Base-by-base conservation (phyloP, 2,888 invertebrate genomes). In the Epinotia nisella region DNA sequence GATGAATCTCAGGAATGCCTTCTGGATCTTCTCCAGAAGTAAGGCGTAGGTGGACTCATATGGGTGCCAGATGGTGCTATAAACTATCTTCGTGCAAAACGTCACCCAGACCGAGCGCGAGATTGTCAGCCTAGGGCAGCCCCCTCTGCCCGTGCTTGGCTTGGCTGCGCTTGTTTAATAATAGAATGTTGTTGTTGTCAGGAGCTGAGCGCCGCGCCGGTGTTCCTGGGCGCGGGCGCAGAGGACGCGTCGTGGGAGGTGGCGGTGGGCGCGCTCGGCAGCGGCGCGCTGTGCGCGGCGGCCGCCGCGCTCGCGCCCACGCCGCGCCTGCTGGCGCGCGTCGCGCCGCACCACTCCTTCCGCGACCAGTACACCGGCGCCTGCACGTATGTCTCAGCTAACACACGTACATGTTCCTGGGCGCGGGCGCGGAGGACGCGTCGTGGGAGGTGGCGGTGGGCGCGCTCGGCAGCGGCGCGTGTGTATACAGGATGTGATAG, bases 291-390 rank as follows among this genome's bases (percentile, higher is more conserved):
- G 76, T 87, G 96, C 79, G 94, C 95, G 13, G 96, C 96, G 21
- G 94, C 95, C 2, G 95, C 95, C 19, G 96, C 96, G 73, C 90
- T 96, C 76, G 95, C 95, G 66, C 91, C 95, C 71, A 95, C 96
- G 61, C 96, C 96, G 61, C 92, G 95, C 71, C 95, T 96, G 84
- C 90, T 96, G 77, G 95, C 95, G 80, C 90, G 96, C 81, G 95
- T 95, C 39, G 95, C 95, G 76, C 96, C 96, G 21, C 95, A 96
- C 39, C 94, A 95, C 17, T 95, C 95, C 79, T 96, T 96, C 87
- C 95, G 95, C 79, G 87, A 90, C 1, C 84, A 81, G 70, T 96
- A 96, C 87, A 94, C 94, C 79, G 96, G 96, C 71, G 93, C 95
- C 76, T 96, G 96, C 89, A 94, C 95, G 96, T 96, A 84, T 84